Base-by-base conservation (phyloP, 2,113 vertebrate species). In the Aplodontia rufa region DNA sequence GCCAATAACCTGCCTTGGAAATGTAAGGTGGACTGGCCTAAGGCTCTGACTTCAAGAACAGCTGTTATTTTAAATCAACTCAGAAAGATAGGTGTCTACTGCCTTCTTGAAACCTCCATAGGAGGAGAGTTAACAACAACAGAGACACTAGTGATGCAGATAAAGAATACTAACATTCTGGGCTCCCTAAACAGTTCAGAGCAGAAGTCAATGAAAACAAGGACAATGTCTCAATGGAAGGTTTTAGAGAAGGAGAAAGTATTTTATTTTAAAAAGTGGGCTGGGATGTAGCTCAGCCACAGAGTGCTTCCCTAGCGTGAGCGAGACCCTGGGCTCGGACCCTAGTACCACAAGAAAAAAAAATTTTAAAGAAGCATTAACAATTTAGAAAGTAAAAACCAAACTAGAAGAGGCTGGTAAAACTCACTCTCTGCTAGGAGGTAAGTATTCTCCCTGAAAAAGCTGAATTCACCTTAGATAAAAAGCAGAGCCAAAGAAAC, bases 341-440 rank as follows among this genome's bases (percentile, higher is more conserved):
- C 28, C 24, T 60, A 60, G 24, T 28, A 60, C 24, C 10, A 26
- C 24, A 60, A 60, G 24, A 60, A 60, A 60, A 24, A 24, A 68
- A n/a, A 68, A 8, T 68, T n/a, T 68, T 60, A 60, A 60, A 88
- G n/a, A 94, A 84, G 37, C 26, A 1, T 64, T 69, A 91, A 69
- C 32, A 84, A 40, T 40, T 75, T 60, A 88, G 66, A 96, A 87
- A 94, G 35, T 64, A 49, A 74, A 96, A 96, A 66, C 10, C 80
- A 76, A 24, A 42, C 40, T 51, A 74, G 47, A 96, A 87, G 82
- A 45, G 55, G 75, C 32, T 72, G 68, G 14, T 42, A 87, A 60
- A 80, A 93, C 16, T 3, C 51, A 22, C 32, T 87, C 24, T 90
- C 51, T 69, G 24, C 55, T 93, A 37, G 14, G 51, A 83, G n/a